phyloP scores from a whole-genome alignment of 2,797 vertebrate species.

The Xenopus petersii region DNA sequence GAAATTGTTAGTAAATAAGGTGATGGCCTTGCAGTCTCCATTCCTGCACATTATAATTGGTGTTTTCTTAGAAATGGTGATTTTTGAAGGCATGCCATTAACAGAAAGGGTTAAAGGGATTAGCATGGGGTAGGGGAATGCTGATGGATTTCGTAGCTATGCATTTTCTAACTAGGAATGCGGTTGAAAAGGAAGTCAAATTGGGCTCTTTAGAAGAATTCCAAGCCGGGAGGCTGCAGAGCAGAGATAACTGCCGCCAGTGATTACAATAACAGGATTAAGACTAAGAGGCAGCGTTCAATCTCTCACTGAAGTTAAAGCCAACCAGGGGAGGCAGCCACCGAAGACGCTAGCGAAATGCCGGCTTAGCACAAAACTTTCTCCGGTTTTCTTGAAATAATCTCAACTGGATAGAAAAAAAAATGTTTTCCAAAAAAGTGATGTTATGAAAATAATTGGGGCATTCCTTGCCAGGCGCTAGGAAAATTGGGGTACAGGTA shows the following conservation, averaged over 20 bases:
- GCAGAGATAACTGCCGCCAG: constrained; percentile 80
- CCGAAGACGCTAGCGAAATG: constrained; percentile 48
- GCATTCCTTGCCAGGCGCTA: too few species aligned
- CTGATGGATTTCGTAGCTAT: constrained; percentile 51
- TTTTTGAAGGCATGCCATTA: constrained; percentile 31
- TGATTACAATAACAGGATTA: constrained; percentile 76
- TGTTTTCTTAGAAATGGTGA: not conserved
- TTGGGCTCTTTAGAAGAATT: constrained; percentile 75
- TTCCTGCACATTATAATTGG: not conserved
- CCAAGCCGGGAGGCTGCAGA: constrained; percentile 71
- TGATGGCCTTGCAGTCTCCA: not conserved
- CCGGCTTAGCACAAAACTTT: constrained; percentile 13
- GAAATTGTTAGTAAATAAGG: too few species aligned
- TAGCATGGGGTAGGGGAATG: constrained; percentile 56
- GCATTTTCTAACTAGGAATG: constrained; percentile 59
- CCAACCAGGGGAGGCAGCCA: constrained; percentile 19
- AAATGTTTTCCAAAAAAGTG: too few species aligned
- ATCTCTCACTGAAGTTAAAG: constrained; percentile 50
- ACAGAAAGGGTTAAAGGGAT: constrained; percentile 61
- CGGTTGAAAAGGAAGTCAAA: constrained; percentile 60
- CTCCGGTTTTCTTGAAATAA: too few species aligned
- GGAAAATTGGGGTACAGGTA: too few species aligned
- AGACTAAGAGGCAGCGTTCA: constrained; percentile 53
- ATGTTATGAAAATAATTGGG: too few species aligned
- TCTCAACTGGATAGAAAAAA: too few species aligned